Evolutionary conservation across 2,888 invertebrate genomes (phyloP).

Genomic region (Endotricha flammealis): DNA sequence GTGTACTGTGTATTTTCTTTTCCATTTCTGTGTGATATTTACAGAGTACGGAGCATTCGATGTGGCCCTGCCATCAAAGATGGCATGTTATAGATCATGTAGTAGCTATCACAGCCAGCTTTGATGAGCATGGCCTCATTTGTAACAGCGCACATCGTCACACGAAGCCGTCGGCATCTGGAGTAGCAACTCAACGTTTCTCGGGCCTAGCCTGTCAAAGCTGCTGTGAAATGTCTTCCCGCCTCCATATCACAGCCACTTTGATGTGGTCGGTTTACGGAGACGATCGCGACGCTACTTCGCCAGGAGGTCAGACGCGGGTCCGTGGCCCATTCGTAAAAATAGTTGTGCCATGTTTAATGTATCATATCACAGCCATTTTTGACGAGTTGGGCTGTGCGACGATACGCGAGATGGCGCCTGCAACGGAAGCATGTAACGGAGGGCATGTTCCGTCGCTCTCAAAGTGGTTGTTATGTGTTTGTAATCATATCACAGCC

Average conservation of each 20-base stretch:
- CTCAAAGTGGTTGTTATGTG: slow-evolving; percentile 96
- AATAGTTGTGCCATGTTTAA: slow-evolving; percentile 86
- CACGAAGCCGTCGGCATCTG: slow-evolving; percentile 5
- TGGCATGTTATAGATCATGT: slow-evolving; percentile 87
- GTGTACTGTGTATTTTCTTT: no score
- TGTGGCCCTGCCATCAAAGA: slow-evolving; percentile 85
- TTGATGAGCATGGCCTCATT: slow-evolving; percentile 91
- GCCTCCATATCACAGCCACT: slow-evolving; percentile 97
- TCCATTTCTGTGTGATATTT: slow-evolving; percentile 15
- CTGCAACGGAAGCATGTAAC: not conserved
- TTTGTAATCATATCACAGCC: slow-evolving; percentile 94
- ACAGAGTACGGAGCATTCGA: slow-evolving; percentile 29
- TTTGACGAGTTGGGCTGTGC: slow-evolving; percentile 92
- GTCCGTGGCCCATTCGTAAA: slow-evolving; percentile 82
- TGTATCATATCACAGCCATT: slow-evolving; percentile 93
- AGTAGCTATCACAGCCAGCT: slow-evolving; percentile 95
- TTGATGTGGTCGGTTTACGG: slow-evolving; percentile 91
- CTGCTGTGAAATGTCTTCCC: slow-evolving; percentile 88
- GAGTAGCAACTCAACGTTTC: slow-evolving; percentile 31
- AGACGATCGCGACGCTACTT: slow-evolving; percentile 28
- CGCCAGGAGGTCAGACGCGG: slow-evolving; percentile 8
- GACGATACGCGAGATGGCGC: slow-evolving; percentile 42
- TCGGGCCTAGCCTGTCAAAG: slow-evolving; percentile 88
- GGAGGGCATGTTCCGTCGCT: slow-evolving; percentile 72
- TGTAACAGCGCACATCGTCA: slow-evolving; percentile 22